phyloP scores from a whole-genome alignment of 2,113 vertebrate genomes.

The Myiozetetes cayanensis region DNA sequence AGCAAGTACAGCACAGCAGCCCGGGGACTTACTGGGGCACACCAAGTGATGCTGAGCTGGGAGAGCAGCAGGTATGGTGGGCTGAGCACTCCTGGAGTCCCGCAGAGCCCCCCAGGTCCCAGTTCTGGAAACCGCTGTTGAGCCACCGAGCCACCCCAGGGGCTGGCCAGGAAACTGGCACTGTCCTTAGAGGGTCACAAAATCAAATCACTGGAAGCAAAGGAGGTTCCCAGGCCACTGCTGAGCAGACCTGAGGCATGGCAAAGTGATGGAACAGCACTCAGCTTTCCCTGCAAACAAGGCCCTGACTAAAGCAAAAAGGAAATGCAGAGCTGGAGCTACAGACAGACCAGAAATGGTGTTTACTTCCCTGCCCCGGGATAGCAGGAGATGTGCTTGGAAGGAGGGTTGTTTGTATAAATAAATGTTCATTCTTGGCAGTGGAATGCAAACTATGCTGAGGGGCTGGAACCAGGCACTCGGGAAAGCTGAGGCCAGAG shows the following conservation, averaged over 20 bases:
- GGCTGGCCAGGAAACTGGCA: neutral
- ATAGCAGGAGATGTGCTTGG: constrained; percentile 42
- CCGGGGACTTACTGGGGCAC: neutral
- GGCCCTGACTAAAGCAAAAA: neutral
- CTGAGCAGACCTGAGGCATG: neutral
- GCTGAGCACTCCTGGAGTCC: neutral
- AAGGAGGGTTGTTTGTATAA: constrained; percentile 66
- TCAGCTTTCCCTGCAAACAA: neutral
- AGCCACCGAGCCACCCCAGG: neutral
- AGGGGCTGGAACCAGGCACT: constrained; percentile 57
- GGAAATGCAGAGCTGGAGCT: neutral
- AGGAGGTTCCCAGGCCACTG: neutral
- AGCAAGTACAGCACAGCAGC: neutral
- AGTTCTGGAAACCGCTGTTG: neutral
- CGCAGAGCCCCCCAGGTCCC: neutral
- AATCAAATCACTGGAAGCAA: neutral
- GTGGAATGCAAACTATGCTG: constrained; percentile 73
- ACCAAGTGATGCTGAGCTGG: neutral
- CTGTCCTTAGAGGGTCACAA: neutral
- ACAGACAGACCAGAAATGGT: neutral
- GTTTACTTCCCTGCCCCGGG: neutral
- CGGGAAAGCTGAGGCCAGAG: constrained; percentile 59
- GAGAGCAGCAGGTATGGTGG: neutral
- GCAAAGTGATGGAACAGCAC: neutral
- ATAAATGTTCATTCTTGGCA: constrained; percentile 72